Conservation (phyloP, 2,797 vertebrate genomes). For the Crenichthys baileyi region DNA sequence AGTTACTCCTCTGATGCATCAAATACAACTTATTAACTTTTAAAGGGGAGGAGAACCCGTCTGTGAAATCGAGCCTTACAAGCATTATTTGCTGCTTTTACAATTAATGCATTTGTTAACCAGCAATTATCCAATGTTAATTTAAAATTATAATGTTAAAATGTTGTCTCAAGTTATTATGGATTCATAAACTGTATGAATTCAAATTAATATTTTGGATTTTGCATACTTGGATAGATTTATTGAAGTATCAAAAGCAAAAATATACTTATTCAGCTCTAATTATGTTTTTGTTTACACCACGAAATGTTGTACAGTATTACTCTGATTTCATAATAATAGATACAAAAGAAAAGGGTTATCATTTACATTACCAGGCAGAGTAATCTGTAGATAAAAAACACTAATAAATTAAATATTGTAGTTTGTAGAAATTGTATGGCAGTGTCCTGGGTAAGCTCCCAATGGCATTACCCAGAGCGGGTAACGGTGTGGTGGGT, state of each 20-base stretch:
- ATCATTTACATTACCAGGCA: background rate
- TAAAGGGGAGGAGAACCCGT: background rate
- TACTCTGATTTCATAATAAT: background rate
- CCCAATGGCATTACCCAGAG: too few species aligned
- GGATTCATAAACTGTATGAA: background rate
- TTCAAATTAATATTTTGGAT: background rate
- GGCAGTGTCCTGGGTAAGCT: too few species aligned
- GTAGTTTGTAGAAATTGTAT: too few species aligned
- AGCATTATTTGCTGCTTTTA: slow-evolving; percentile 1
- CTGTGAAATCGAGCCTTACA: slow-evolving; percentile 2
- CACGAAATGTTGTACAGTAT: background rate
- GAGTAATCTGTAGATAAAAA: background rate
- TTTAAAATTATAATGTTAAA: background rate
- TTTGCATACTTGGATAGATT: background rate
- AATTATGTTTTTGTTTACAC: background rate
- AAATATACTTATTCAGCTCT: background rate
- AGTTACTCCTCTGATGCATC: background rate
- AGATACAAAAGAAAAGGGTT: too few species aligned
- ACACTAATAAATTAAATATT: background rate
- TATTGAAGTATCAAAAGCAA: background rate
- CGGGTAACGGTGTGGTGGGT: too few species aligned
- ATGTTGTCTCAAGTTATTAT: background rate
- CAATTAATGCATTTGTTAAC: background rate
- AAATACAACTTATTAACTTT: background rate
- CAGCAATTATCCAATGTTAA: background rate